Base-by-base conservation (phyloP, 1,140 invertebrate genomes). In the Lysiphlebus fabarum region DNA sequence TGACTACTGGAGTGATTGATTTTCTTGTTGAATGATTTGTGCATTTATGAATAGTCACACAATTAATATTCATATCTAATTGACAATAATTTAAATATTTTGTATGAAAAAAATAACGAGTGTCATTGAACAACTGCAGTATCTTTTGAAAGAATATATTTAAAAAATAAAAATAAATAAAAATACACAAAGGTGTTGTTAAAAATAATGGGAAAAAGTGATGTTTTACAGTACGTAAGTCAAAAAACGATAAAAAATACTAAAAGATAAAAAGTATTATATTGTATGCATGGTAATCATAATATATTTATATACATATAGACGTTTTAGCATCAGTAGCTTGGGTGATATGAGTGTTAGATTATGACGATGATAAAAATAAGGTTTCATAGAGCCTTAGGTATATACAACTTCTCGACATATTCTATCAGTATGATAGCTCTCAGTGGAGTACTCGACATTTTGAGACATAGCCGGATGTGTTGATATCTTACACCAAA, bases 371-470 rank as follows among this genome's bases (percentile, higher is more conserved):
- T 26, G 38, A 51, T 56, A 44, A 40, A 56, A 53, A 10, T 11
- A 50, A 11, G 40, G 40, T 41, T 17, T 12, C 44, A 17, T 9
- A 11, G 9, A 11, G 36, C 5, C 33, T n/a, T 11, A 12, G 36
- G 34, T 38, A 51, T n/a, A n/a, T 36, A 51, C 34, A n/a, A 53
- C 45, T 53, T 51, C 45, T 41, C 64, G 66, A 65, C 63, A 67
- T 72, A 70, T 72, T 72, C 68, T 74, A 72, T 71, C 70, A 68
- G 70, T 70, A 65, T 69, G 67, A 75, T 75, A 70, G 67, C 69
- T 69, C 69, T 72, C 71, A 45, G 54, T 49, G 72, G 71, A 65
- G 67, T 58, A 67, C 66, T 69, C 66, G 51, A 66, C 53, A 64
- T 64, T 47, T 57, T 66, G 51, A 64, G 65, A 64, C 49, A 55